Evolutionary conservation across 2,888 invertebrate species (phyloP).

Genomic region (Lucinisca nassula): DNA sequence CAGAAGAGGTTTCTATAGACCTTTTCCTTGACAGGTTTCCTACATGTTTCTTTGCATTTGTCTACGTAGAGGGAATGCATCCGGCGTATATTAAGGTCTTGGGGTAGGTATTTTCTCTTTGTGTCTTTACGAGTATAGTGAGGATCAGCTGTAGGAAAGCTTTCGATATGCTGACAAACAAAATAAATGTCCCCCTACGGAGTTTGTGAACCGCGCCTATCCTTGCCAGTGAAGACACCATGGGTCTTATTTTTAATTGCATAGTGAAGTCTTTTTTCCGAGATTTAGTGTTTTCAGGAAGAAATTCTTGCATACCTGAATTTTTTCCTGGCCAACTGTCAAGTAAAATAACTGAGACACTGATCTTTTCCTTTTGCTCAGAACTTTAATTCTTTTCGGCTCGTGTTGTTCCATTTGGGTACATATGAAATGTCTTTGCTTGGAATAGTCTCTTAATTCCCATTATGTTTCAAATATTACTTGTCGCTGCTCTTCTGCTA

Average conservation of each 20-base stretch:
- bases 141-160: constrained; percentile 4
- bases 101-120: background rate
- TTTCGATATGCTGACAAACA: background rate
- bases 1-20: constrained; percentile 61
- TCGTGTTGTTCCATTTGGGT: background rate
- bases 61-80: too few species aligned
- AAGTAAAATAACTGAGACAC: background rate
- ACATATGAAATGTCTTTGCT: background rate
- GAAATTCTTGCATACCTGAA: background rate
- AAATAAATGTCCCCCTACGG: too few species aligned
- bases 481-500: background rate
- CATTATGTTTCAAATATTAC: background rate
- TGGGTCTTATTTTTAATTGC: background rate
- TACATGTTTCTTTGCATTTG: background rate
- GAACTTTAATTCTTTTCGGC: too few species aligned
- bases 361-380: background rate
- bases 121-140: constrained; percentile 34
- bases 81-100: too few species aligned
- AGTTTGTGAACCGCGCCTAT: too few species aligned
- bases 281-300: background rate
- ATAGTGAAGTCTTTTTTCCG: background rate
- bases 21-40: constrained; percentile 35
- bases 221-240: background rate
- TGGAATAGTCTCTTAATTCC: background rate
- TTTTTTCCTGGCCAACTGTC: background rate